A percentile compares a stretch with the other conserved stretches of the same genome.
Evolutionary conservation across 1,140 invertebrate species (phyloP).

Genomic region (Prorops nasuta): DNA sequence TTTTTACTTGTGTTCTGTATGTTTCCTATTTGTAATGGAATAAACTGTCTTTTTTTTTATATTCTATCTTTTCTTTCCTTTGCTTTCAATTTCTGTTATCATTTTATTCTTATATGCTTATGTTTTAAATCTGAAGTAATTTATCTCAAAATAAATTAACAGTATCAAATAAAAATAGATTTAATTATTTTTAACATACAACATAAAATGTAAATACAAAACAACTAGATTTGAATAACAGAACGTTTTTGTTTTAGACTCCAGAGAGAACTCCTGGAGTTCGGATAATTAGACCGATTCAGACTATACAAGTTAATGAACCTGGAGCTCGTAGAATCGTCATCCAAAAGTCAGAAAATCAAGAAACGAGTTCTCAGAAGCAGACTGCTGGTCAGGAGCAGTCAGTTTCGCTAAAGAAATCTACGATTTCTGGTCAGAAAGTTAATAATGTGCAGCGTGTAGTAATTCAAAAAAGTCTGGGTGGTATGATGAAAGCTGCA

Average conservation of each 20-base stretch:
- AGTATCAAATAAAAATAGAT: too few species aligned
- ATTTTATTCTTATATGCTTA: too few species aligned
- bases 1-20: constrained; percentile 18
- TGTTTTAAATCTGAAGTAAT: too few species aligned
- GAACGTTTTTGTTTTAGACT: constrained; percentile 25
- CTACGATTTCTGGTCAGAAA: constrained; percentile 5
- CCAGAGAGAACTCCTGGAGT: constrained; percentile 27
- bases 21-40: constrained; percentile 19
- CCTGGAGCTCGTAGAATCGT: constrained; percentile 30
- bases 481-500: constrained; percentile 19
- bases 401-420: constrained; percentile 8
- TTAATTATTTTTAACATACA: too few species aligned
- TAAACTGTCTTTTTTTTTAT: constrained; percentile 29
- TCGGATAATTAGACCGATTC: constrained; percentile 42
- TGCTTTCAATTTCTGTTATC: constrained; percentile 11
- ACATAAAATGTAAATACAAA: too few species aligned
- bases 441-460: too few species aligned
- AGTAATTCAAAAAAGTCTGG: constrained; percentile 7
- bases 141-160: too few species aligned
- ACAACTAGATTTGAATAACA: too few species aligned
- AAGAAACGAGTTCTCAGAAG: constrained; percentile 33
- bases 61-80: constrained; percentile 26
- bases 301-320: constrained; percentile 28
- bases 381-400: constrained; percentile 9
- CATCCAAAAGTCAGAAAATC: constrained; percentile 34